A percentile compares a stretch with the other conserved stretches of the same genome.
Conservation (phyloP, 2,888 invertebrate species). For the Ophion slaviceki region DNA sequence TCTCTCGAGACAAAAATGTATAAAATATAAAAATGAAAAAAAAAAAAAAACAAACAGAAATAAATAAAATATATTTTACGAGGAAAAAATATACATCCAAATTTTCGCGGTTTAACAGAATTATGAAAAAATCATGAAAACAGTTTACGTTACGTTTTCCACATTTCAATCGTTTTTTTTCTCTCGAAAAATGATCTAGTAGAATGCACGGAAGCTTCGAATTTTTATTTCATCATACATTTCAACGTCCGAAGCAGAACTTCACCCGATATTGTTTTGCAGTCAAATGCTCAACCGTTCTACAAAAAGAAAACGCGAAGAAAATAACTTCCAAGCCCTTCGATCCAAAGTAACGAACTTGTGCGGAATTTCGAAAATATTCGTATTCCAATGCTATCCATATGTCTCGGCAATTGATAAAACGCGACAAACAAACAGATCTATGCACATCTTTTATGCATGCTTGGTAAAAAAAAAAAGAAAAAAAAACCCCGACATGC, state of each 20-base stretch:
- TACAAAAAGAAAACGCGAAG: neutral
- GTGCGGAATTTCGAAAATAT: neutral
- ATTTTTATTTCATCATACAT: too few species aligned
- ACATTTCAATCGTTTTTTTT: too few species aligned
- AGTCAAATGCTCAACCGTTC: neutral
- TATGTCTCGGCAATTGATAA: neutral
- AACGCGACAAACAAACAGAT: neutral
- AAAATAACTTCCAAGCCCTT: neutral
- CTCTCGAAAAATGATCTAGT: too few species aligned
- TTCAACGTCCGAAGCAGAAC: neutral
- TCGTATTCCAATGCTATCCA: neutral
- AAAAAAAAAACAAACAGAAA: too few species aligned
- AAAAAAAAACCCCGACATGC: neutral
- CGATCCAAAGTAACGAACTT: neutral
- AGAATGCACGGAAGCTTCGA: too few species aligned
- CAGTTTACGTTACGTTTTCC: too few species aligned
- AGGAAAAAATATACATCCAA: too few species aligned
- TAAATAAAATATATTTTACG: too few species aligned
- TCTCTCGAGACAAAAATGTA: too few species aligned
- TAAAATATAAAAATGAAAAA: too few species aligned
- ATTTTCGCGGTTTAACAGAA: too few species aligned
- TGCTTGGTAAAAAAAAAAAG: neutral
- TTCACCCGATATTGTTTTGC: neutral
- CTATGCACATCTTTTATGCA: neutral
- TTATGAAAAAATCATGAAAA: too few species aligned